phyloP scores from a whole-genome alignment of 1,140 invertebrate species.

The Caenorhabditis tropicalis region DNA sequence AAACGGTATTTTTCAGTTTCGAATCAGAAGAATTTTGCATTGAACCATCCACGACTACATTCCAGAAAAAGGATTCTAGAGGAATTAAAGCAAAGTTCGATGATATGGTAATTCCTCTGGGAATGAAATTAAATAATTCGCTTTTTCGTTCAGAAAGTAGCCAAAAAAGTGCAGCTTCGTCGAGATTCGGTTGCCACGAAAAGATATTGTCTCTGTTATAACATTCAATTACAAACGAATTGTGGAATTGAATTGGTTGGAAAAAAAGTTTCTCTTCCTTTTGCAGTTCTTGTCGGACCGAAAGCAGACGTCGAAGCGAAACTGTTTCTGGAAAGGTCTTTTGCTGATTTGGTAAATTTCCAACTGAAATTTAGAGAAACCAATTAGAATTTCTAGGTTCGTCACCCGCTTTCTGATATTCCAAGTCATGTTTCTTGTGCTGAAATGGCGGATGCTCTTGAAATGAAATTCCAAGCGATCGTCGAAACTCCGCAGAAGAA shows the following conservation, averaged over 20 bases:
- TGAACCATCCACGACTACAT: constrained; percentile 61
- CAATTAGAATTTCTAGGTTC: constrained; percentile 48
- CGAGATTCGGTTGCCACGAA: constrained; percentile 69
- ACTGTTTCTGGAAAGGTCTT: constrained; percentile 70
- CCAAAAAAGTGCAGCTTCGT: constrained; percentile 68
- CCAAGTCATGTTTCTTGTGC: constrained; percentile 61
- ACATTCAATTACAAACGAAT: constrained; percentile 57
- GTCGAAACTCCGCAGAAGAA: constrained; percentile 71
- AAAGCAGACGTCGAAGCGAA: constrained; percentile 72
- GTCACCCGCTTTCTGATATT: constrained; percentile 66
- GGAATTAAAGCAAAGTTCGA: constrained; percentile 68
- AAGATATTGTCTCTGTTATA: constrained; percentile 70
- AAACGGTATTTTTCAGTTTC: constrained; percentile 56
- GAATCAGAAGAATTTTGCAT: constrained; percentile 70
- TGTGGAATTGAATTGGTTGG: constrained; percentile 70
- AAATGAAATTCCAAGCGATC: constrained; percentile 71
- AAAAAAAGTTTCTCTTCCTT: constrained; percentile 68
- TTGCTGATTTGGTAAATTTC: constrained; percentile 66
- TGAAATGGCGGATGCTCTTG: constrained; percentile 69
- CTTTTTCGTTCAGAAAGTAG: constrained; percentile 65
- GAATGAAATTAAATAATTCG: not conserved
- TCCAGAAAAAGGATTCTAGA: constrained; percentile 61
- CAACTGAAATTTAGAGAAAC: constrained; percentile 36
- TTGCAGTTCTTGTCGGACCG: constrained; percentile 70
- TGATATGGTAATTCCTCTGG: constrained; percentile 62